Conservation (phyloP, 2,797 vertebrate genomes). For the Premnoplex brunnescens region DNA sequence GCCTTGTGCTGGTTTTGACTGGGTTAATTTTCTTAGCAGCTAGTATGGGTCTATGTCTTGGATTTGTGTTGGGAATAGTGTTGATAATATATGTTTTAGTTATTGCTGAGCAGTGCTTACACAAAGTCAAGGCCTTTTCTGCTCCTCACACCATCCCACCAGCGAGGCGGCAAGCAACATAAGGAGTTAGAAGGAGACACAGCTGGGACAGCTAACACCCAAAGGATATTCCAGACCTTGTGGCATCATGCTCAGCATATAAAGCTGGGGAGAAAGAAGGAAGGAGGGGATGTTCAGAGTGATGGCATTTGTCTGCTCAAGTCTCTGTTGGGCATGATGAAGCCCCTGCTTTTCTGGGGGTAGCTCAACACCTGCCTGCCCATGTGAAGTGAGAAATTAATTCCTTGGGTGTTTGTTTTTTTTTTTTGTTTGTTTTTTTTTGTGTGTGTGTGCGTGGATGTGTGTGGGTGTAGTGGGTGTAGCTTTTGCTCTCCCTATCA, state of each 20-base stretch:
- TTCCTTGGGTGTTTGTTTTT: background rate
- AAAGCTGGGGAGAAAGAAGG: background rate
- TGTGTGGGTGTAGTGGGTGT: background rate
- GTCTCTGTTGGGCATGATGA: fast-evolving
- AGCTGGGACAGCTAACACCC: background rate
- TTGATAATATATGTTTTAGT: background rate
- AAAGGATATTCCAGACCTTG: background rate
- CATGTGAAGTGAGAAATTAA: background rate
- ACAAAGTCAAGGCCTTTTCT: background rate
- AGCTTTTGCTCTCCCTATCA: background rate
- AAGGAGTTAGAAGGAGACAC: background rate
- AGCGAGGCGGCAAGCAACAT: background rate
- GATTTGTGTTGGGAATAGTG: background rate
- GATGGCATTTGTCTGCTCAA: background rate
- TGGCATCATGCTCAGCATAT: background rate
- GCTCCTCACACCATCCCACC: background rate
- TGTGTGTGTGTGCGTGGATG: background rate
- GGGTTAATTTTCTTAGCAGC: background rate
- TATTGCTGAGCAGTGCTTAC: background rate
- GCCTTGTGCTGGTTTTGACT: background rate
- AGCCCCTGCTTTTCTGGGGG: background rate
- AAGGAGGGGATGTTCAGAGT: background rate
- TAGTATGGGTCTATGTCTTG: background rate
- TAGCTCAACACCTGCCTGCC: background rate
- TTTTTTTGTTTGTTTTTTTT: too few relatives aligned